These are phyloP conservation scores for Unio delphinus DNA, from an alignment of 2,888 invertebrate genomes.

Conservation along the genomic window DNA sequence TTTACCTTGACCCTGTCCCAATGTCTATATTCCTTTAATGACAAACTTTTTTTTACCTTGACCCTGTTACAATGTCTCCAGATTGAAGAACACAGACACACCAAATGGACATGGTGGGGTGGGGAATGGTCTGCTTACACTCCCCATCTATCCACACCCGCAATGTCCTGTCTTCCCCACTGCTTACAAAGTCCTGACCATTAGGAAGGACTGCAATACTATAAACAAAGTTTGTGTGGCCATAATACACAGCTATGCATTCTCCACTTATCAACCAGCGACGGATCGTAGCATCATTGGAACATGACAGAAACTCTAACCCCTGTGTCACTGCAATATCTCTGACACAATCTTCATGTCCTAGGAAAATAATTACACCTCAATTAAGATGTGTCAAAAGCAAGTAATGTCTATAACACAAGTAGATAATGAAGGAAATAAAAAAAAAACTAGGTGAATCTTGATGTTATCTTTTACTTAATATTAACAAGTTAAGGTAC, in stretches of 20 bases:
- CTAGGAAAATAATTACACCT: slow-evolving; percentile 70
- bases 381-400: background rate
- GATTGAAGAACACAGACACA: slow-evolving; percentile 84
- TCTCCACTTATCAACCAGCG: slow-evolving; percentile 87
- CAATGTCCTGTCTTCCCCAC: slow-evolving; percentile 91
- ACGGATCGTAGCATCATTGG: slow-evolving; percentile 91
- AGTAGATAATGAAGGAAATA: too few relatives aligned
- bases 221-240: slow-evolving; percentile 92
- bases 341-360: slow-evolving; percentile 94
- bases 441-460: too few relatives aligned
- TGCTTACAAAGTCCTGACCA: slow-evolving; percentile 82
- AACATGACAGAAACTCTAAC: slow-evolving; percentile 85
- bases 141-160: slow-evolving; percentile 81
- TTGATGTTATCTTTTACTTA: too few relatives aligned
- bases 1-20: background rate
- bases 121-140: slow-evolving; percentile 77
- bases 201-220: slow-evolving; percentile 71
- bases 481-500: too few relatives aligned
- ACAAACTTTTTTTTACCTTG: slow-evolving; percentile 71
- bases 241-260: slow-evolving; percentile 78
- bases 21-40: background rate
- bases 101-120: slow-evolving; percentile 95
- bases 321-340: slow-evolving; percentile 80
- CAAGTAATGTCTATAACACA: too few relatives aligned
- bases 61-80: slow-evolving; percentile 91